Base-by-base conservation (phyloP, 2,113 vertebrate genomes). In the Butastur rufipennis region DNA sequence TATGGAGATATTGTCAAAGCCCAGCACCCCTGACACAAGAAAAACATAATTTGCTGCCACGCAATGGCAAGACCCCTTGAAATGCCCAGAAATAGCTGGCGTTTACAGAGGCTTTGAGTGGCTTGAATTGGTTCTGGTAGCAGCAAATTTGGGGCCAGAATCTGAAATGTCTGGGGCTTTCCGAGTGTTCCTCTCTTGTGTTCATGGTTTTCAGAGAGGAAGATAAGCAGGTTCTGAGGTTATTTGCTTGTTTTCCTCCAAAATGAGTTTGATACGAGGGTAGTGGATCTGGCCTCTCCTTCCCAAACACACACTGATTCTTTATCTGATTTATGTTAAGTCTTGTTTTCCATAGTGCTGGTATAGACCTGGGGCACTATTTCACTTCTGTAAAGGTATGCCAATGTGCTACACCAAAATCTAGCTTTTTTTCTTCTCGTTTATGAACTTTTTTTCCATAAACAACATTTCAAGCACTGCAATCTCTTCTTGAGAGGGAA, bases 41-140 rank as follows among this genome's bases (percentile, higher is more conserved):
- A 97, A 97, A 93, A 93, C 67, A 70, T 95, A 62, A 96, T 91
- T 93, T 97, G 94, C 96, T 97, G 89, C 91, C 78, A 36, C 10
- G 56, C 95, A 84, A 79, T 94, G 67, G 70, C 65, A 59, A 55
- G 85, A 92, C 66, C 65, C 91, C 81, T 96, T 88, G 83, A 86
- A 93, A 88, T 86, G 83, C 83, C 59, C 79, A 52, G 70, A 58
- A 96, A 83, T 80, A 86, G 52, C 59, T 80, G 95, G 63, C 8
- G 22, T 81, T 88, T 74, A 26, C 18, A 4, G 59, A 86, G 89
- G 68, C 79, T 94, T 58, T 90, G 67, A 88, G 68, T 65, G 6
- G 68, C 84, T 81, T 86, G 90, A 92, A 43, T 70, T 67, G 48
- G 16, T 71, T 31, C 61, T 61, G 77, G 25, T 55, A 61, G 72